Evolutionary conservation across 1,140 invertebrate genomes (phyloP), one percentile per base, ranked within the genome.

Genomic region (Paraescarpia echinospica): DNA sequence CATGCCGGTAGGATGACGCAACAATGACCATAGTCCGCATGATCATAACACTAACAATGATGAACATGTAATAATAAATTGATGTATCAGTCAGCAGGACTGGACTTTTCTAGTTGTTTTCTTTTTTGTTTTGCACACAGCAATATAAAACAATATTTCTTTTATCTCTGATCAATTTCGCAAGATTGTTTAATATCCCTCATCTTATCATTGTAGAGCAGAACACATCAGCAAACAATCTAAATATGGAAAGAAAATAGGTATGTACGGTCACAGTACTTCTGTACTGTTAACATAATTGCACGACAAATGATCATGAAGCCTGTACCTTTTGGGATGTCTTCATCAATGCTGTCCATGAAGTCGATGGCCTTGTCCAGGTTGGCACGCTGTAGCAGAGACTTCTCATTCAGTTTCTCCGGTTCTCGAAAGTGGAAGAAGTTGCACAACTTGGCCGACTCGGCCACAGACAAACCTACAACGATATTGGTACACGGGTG

Each of bases 331-430:
- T 95, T 95, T 89, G 96, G 96, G 92, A 96, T 95, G 93, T 96
- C 96, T 35, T 96, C 95, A 93, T 96, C 96, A 89, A 96, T 89
- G 8, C 94, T 94, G 92, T 96, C 96, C 94, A 96, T 93, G 93
- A 96, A 96, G 93, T 96, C 96, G 92, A 96, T 95, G 34, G 96
- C 94, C 93, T 95, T 96, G 93, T 96, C 96, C 34, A 96, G 91
- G 92, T 95, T 95, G 27, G 96, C 95, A 92, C 94, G 94, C 91
- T 95, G 94, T 35, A 96, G 92, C 9, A 96, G 93, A 33, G 94
- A 93, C 93, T 96, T 96, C 90, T 96, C 94, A 34, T 94, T 91
- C 35, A 96, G 93, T 31, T 94, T 88, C 35, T 94, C 94, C 1
- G 96, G 93, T 91, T 96, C 94, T 91, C 95, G 93, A 94, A 96